Evolutionary conservation across 2,113 vertebrate species (phyloP), one percentile per base, ranked within the genome.

Genomic region (Syrmaticus mikado): DNA sequence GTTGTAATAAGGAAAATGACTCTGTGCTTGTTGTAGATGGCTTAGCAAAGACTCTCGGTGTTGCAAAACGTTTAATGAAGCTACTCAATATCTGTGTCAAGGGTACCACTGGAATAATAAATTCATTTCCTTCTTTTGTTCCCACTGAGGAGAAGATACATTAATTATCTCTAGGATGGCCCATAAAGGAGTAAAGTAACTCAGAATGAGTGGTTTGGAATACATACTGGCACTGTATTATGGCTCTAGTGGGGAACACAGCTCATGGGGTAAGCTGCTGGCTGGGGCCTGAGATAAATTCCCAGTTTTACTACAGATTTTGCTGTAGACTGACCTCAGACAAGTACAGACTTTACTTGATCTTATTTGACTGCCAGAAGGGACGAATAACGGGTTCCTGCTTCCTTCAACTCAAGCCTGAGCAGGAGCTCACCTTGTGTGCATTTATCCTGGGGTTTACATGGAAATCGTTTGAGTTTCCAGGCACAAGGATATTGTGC

Each of bases 21-120:
- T 65, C 72, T 61, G 34, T 76, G 71, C 68, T 79, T 36, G 1
- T 61, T 80, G 57, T 24, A 67, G 85, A 55, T 60, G 66, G 70
- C 72, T 95, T 80, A 74, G 57, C 40, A 73, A 86, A 94, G 86
- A 25, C 82, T 52, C 64, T 82, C 0, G 0, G 41, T 84, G 48
- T 81, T 94, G 79, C 73, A 68, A 45, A 86, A 78, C 74, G 43
- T 86, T 86, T 75, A 93, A 76, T 66, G 50, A 67, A 87, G 79
- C 84, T 71, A 19, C 19, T 87, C 57, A 4, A 13, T 21, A 8
- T 64, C 75, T 82, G 25, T 48, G 18, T 72, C 58, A 41, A 55
- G 81, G 83, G 90, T 70, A 75, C 67, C 40, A 20, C 52, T 78
- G 48, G 60, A 89, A 75, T 75, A 61, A 78, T 45, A 67, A 86